A percentile compares a stretch with the other conserved stretches of the same genome.
phyloP scores from a whole-genome alignment of 1,140 invertebrate species.

The Listronotus bonariensis region DNA sequence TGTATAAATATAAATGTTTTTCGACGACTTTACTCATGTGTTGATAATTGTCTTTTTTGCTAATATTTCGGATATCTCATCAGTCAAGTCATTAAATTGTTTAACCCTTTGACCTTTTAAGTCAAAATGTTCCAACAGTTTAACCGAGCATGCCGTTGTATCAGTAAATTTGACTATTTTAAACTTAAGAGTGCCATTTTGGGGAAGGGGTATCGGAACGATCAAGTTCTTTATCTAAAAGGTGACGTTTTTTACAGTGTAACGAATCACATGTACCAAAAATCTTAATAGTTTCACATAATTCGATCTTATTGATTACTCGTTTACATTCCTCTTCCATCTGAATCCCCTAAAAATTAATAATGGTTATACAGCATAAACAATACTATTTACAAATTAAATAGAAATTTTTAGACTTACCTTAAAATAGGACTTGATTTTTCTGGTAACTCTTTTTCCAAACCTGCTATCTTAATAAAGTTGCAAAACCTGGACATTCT shows the following conservation, averaged over 20 bases:
- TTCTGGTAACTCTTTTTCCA: slow-evolving; percentile 36
- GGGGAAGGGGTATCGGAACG: slow-evolving; percentile 35
- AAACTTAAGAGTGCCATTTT: slow-evolving; percentile 45
- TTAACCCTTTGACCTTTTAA: slow-evolving; percentile 35
- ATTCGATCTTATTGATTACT: slow-evolving; percentile 29
- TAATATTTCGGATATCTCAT: slow-evolving; percentile 21
- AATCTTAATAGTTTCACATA: slow-evolving; percentile 43
- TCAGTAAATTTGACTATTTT: slow-evolving; percentile 42
- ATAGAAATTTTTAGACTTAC: slow-evolving; percentile 6
- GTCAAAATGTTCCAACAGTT: slow-evolving; percentile 43
- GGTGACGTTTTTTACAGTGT: slow-evolving; percentile 41
- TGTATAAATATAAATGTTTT: slow-evolving; percentile 30
- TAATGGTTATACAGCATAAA: not conserved
- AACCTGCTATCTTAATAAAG: slow-evolving; percentile 34
- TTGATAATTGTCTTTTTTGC: slow-evolving; percentile 12
- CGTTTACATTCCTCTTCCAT: slow-evolving; percentile 39
- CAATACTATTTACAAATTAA: too few relatives aligned
- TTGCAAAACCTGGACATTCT: slow-evolving; percentile 41
- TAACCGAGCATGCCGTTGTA: slow-evolving; percentile 38
- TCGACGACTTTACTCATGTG: slow-evolving; percentile 6
- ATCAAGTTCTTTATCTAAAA: slow-evolving; percentile 39
- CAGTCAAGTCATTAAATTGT: slow-evolving; percentile 19
- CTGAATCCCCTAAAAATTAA: slow-evolving; percentile 34
- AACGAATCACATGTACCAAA: slow-evolving; percentile 43
- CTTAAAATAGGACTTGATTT: slow-evolving; percentile 29